Evolutionary conservation across 2,113 vertebrate genomes (phyloP).

Genomic region (Podarcis cretensis): DNA sequence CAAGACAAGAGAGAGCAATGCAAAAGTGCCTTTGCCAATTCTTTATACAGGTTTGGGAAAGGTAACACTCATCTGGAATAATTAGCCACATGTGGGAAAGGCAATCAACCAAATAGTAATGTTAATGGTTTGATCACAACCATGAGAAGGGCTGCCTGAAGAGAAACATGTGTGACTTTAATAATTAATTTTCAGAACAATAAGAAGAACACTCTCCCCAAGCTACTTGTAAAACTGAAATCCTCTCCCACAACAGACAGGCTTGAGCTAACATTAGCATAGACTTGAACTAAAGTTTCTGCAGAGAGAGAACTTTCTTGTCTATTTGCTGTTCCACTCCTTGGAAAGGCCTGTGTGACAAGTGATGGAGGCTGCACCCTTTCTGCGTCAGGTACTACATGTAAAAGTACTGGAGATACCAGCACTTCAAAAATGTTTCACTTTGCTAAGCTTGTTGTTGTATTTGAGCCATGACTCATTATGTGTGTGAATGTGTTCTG

Average conservation of each 20-base stretch:
- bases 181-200: conserved; percentile 6
- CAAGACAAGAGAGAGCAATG: neutral
- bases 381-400: conserved; percentile 15
- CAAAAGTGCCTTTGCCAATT: neutral
- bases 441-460: conserved; percentile 11
- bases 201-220: conserved; percentile 30
- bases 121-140: neutral
- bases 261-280: conserved; percentile 45
- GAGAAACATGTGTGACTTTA: neutral
- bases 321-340: conserved; percentile 28
- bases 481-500: neutral
- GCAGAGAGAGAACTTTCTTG: conserved; percentile 37
- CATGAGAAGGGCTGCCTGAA: neutral
- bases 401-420: neutral
- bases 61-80: too few relatives aligned
- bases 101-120: too few relatives aligned
- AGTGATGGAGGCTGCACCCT: conserved; percentile 15
- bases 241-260: conserved; percentile 40
- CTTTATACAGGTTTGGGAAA: neutral
- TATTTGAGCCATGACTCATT: rapidly evolving
- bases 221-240: conserved; percentile 57
- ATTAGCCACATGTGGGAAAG: too few relatives aligned
- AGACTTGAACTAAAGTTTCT: conserved; percentile 36
- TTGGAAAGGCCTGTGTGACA: neutral
- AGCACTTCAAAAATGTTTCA: neutral